Evolutionary conservation across 2,797 vertebrate species (phyloP), one percentile per base, ranked within the genome.

Genomic region (Vespertilio murinus): DNA sequence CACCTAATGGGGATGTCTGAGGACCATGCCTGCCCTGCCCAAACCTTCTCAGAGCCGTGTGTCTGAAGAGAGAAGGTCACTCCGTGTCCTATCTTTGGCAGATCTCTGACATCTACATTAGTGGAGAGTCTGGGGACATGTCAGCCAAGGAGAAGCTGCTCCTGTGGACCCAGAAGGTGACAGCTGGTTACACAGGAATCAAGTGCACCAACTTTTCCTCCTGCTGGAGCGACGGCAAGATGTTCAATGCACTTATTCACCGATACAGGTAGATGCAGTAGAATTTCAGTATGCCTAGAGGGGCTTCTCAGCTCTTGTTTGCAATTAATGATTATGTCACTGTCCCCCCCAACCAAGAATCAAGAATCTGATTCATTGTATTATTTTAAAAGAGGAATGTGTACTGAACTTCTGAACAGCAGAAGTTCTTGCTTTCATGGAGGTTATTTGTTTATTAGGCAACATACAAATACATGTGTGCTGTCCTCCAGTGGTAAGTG

Each of bases 31-130:
- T 47, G 93, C 22, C 40, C 56, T 94, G 67, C n/a, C 54, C 40
- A 56, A n/a, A 65, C 42, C 87, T 82, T 85, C 40, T n/a, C 10
- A 45, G 22, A 74, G 40, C 5, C 71, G 33, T 67, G 33, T 78
- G 30, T 28, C 61, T 70, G 45, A 40, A 83, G 67, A 75, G 77
- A 89, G 33, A 75, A 90, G 30, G 30, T 45, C 74, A 69, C 25
- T 92, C 38, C 7, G 0, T 90, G 79, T 69, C 61, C 56, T 64
- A 4, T 94, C 33, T 94, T 92, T 95, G 97, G 0, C 98, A 99
- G 99, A 99, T 99, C 97, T 99, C 99, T 0, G 99, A 99, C 97
- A 99, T 99, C 97, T 99, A 99, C 94, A 99, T 99, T 98, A 99
- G 99, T 0, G 99, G 99, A 13, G 99, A 99, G 96, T 99, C 99